Evolutionary conservation across 2,888 invertebrate genomes (phyloP), one percentile per base, ranked within the genome.

Genomic region (Plagodis pulveraria): DNA sequence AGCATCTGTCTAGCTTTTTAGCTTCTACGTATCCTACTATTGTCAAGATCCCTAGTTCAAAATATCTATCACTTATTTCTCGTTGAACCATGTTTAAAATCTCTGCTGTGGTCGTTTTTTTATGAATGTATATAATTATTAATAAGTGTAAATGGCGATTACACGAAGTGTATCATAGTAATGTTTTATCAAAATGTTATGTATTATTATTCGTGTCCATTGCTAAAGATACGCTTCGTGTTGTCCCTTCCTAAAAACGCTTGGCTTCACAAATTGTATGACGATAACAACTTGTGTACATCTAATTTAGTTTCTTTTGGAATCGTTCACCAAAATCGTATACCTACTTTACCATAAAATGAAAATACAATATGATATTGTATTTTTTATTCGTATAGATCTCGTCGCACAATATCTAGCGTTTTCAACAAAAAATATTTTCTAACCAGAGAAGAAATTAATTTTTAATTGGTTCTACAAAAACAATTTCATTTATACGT

Each of bases 21-120:
- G 89, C 89, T 80, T 84, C 88, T 89, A 89, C 80, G 81, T 87
- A 87, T 76, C 74, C 91, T 91, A 91, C 90, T 91, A 91, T 91
- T 91, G 91, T 91, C 91, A 84, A 85, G 75, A 86, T 89, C 81
- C 83, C 84, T 90, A 89, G 80, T 76, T 81, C 75, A 77, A 80
- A 58, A 58, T 76, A 70, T 67, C 74, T 76, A 70, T 67, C 74
- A 77, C 74, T 73, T 68, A 71, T 65, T 74, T 72, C 62, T 72
- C 64, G 59, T 68, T 72, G 58, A 65, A 63, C 66, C 50, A 35
- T 66, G 60, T 72, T 67, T 41, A 51, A 44, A 52, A 43, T 50
- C n/a, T 43, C 45, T 54, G 45, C 47, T 59, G 46, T 53, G 55
- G 60, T 60, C 56, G 42, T 43, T 59, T 47, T 12, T 22, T n/a